Evolutionary conservation across 1,140 invertebrate species (phyloP).

Genomic region (Drosophila varians): DNA sequence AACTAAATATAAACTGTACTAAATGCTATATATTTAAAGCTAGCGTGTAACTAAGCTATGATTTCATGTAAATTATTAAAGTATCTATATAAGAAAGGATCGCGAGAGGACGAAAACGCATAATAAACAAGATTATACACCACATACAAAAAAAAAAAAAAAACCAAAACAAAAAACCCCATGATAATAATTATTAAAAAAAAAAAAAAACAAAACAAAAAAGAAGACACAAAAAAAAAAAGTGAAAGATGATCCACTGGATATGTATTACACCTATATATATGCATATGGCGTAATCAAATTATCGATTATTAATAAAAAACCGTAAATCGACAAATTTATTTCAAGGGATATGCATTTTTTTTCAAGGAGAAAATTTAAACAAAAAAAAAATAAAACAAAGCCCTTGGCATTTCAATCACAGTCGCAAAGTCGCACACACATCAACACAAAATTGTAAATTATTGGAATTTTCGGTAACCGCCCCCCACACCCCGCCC

Average conservation of each 20-base stretch:
- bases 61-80: constrained; percentile 70
- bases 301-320: constrained; percentile 81
- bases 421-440: constrained; percentile 1
- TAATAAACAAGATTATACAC: constrained; percentile 37
- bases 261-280: constrained; percentile 66
- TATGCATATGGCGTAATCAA: constrained; percentile 77
- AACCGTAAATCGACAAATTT: constrained; percentile 50
- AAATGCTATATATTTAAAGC: constrained; percentile 63
- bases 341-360: constrained; percentile 63
- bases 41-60: constrained; percentile 71
- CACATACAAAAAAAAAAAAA: constrained; percentile 16
- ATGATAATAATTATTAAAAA: constrained; percentile 54
- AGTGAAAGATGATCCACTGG: constrained; percentile 56
- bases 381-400: background rate
- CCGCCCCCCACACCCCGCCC: background rate
- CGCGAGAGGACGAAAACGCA: constrained; percentile 22
- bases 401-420: constrained; percentile 13
- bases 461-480: background rate
- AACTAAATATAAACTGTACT: constrained; percentile 46
- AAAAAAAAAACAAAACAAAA: constrained; percentile 15
- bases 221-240: background rate
- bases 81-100: constrained; percentile 37
- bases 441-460: constrained; percentile 1
- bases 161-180: constrained; percentile 25
- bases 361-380: no score